These are phyloP conservation scores for Protosalanx chinensis DNA, from an alignment of 2,797 vertebrate genomes.

Conservation along the genomic window DNA sequence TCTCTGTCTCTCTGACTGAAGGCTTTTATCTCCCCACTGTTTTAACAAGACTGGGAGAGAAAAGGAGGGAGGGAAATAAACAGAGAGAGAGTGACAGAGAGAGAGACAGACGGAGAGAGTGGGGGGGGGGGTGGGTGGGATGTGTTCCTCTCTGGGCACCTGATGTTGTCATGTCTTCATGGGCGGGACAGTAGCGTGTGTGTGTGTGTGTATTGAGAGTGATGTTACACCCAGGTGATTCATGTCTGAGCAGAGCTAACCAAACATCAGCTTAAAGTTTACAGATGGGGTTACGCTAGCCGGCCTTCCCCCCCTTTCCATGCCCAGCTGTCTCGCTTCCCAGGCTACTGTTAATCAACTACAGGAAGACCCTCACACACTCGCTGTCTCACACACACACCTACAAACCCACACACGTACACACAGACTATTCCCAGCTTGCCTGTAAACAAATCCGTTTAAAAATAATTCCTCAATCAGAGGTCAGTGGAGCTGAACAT, in stretches of 20 bases:
- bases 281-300: neutral
- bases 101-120: neutral
- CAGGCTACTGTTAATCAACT: slow-evolving; percentile 11
- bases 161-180: neutral
- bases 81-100: neutral
- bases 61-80: neutral
- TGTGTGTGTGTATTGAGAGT: neutral
- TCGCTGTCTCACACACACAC: neutral
- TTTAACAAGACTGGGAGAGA: slow-evolving; percentile 3
- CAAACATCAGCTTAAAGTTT: neutral
- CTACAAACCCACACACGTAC: slow-evolving; percentile 12
- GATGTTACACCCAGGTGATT: slow-evolving; percentile 10
- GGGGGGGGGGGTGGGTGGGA: neutral
- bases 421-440: slow-evolving; percentile 30
- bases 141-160: neutral
- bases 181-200: neutral
- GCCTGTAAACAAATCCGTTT: no score
- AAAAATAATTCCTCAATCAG: no score
- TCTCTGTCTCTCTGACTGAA: neutral
- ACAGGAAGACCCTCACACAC: slow-evolving; percentile 7
- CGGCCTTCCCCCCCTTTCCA: no score
- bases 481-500: no score
- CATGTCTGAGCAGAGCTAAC: neutral
- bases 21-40: neutral
- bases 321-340: neutral